phyloP scores from a whole-genome alignment of 1,140 invertebrate genomes.

The Thrips palmi region DNA sequence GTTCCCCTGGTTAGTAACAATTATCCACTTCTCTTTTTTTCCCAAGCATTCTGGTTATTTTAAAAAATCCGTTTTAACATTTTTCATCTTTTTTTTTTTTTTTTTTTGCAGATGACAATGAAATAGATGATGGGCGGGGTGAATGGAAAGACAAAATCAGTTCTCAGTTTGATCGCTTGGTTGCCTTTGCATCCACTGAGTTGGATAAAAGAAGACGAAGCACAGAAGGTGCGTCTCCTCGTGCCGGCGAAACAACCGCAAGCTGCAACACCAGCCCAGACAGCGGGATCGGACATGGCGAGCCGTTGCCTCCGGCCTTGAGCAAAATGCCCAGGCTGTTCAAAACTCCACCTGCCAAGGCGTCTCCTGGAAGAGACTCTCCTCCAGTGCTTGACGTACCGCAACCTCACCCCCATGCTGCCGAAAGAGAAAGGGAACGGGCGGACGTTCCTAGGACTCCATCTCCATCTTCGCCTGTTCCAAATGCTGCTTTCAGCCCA shows the following conservation, averaged over 20 bases:
- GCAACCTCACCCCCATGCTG: constrained; percentile 13
- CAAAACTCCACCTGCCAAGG: constrained; percentile 20
- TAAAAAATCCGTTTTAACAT: background rate
- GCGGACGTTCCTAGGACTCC: constrained; percentile 44
- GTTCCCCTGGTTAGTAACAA: too few relatives aligned
- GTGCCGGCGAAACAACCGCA: constrained; percentile 21
- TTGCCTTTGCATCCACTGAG: constrained; percentile 70
- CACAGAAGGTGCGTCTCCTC: constrained; percentile 34
- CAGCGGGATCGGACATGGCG: constrained; percentile 55
- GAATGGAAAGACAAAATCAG: constrained; percentile 72
- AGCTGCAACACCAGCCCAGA: constrained; percentile 56
- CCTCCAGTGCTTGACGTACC: constrained; percentile 24
- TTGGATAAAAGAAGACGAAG: constrained; percentile 60
- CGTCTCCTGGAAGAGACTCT: constrained; percentile 23
- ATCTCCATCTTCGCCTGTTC: constrained; percentile 38
- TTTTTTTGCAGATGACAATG: too few relatives aligned
- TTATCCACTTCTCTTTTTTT: too few relatives aligned
- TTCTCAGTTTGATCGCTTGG: constrained; percentile 68
- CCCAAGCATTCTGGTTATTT: background rate
- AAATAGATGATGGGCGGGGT: constrained; percentile 26
- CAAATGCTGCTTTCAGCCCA: constrained; percentile 17
- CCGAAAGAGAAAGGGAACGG: too few relatives aligned
- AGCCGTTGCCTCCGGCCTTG: constrained; percentile 30
- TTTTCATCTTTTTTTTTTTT: constrained; percentile 10
- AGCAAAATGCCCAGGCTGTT: constrained; percentile 21